These are phyloP conservation scores for Agrilus biguttatus DNA, from an alignment of 2,888 invertebrate genomes.

Conservation along the genomic window DNA sequence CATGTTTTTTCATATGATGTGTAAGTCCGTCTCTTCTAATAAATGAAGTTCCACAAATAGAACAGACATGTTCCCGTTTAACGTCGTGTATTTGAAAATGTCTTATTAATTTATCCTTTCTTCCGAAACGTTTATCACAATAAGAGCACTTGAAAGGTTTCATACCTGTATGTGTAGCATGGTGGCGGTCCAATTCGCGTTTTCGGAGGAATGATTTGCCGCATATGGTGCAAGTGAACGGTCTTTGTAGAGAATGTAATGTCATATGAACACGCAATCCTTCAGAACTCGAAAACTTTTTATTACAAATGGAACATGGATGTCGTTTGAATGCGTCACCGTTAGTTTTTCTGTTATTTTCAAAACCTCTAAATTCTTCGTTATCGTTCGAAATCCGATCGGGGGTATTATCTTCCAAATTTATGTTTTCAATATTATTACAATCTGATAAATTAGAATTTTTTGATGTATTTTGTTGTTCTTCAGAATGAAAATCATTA, in stretches of 20 bases:
- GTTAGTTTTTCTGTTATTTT: conserved; percentile 6
- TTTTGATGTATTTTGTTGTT: not conserved
- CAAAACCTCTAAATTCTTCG: conserved; percentile 10
- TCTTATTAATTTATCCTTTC: conserved; percentile 53
- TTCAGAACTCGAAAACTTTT: conserved; percentile 19
- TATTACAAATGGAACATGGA: conserved; percentile 20
- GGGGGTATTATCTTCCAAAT: too few relatives aligned
- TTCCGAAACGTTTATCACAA: conserved; percentile 51
- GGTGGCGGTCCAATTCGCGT: conserved; percentile 55
- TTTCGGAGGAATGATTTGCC: conserved; percentile 53
- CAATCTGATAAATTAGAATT: not conserved
- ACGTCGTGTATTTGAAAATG: conserved; percentile 53
- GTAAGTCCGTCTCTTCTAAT: conserved; percentile 42
- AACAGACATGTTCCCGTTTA: conserved; percentile 35
- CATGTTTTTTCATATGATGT: conserved; percentile 43
- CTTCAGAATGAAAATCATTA: conserved; percentile 8
- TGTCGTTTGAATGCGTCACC: conserved; percentile 13
- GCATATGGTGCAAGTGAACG: conserved; percentile 50
- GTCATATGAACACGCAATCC: conserved; percentile 32
- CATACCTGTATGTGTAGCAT: conserved; percentile 49
- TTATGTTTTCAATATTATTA: too few relatives aligned
- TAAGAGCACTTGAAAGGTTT: conserved; percentile 52
- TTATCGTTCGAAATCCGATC: too few relatives aligned
- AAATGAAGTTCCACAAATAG: conserved; percentile 45
- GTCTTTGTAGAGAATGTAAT: conserved; percentile 36